These are phyloP conservation scores for Tiphia femorata DNA, from an alignment of 2,888 invertebrate species.

Conservation along the genomic window DNA sequence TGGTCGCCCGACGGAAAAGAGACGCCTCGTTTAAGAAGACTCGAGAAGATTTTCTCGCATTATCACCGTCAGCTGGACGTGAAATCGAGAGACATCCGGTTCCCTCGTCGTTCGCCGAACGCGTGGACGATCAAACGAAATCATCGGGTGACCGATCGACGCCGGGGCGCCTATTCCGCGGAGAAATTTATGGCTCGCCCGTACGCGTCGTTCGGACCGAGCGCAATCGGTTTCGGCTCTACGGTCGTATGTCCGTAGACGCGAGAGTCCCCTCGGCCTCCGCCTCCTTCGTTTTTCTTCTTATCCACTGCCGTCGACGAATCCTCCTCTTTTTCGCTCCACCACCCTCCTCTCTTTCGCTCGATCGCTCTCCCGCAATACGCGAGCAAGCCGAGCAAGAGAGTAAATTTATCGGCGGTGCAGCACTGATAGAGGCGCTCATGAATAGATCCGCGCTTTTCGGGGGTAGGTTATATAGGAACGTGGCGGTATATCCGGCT, in stretches of 20 bases:
- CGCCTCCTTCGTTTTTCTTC: slow-evolving; percentile 9
- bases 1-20: too few relatives aligned
- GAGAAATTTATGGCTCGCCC: slow-evolving; percentile 35
- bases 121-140: slow-evolving; percentile 51
- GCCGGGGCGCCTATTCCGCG: slow-evolving; percentile 7
- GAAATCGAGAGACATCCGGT: too few relatives aligned
- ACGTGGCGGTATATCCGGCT: slow-evolving; percentile 40
- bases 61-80: too few relatives aligned
- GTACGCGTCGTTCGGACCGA: slow-evolving; percentile 13
- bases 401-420: slow-evolving; percentile 60
- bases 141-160: slow-evolving; percentile 33
- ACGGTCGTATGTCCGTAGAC: background rate
- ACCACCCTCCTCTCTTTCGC: background rate
- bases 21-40: too few relatives aligned
- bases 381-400: slow-evolving; percentile 23
- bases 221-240: background rate
- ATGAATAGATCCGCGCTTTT: slow-evolving; percentile 67
- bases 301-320: too few relatives aligned
- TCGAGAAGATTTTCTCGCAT: too few relatives aligned
- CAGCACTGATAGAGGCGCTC: slow-evolving; percentile 60
- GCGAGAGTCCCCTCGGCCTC: background rate
- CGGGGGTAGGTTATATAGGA: slow-evolving; percentile 46
- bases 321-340: background rate
- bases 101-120: slow-evolving; percentile 26
- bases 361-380: background rate